Evolutionary conservation across 2,888 invertebrate genomes (phyloP).

Genomic region (Trissolcus brochymenae): DNA sequence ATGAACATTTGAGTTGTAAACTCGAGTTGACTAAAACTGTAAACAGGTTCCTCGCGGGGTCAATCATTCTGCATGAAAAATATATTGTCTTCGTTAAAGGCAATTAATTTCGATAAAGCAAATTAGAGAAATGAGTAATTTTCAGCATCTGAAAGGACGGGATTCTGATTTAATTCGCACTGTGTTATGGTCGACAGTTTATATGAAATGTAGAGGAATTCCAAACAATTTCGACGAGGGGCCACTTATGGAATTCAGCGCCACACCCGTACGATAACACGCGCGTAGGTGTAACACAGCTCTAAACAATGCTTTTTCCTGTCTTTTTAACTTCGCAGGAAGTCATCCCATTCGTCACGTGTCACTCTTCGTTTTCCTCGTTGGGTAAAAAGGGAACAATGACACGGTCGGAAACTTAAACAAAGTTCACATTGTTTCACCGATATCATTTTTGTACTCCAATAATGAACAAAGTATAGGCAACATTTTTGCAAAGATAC

Average conservation of each 20-base stretch:
- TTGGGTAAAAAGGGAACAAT: slow-evolving; percentile 40
- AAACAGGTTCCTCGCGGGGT: background rate
- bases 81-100: background rate
- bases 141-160: no score
- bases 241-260: slow-evolving; percentile 65
- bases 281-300: slow-evolving; percentile 56
- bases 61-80: background rate
- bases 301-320: slow-evolving; percentile 68
- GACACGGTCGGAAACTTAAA: slow-evolving; percentile 16
- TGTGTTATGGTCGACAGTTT: background rate
- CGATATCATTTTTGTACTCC: background rate
- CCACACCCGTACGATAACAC: slow-evolving; percentile 62
- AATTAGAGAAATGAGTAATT: background rate
- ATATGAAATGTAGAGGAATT: background rate
- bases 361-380: slow-evolving; percentile 44
- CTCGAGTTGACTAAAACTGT: background rate
- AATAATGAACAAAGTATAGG: background rate
- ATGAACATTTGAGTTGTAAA: no score
- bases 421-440: slow-evolving; percentile 3
- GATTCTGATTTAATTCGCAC: background rate
- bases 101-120: background rate
- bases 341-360: slow-evolving; percentile 55
- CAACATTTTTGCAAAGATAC: background rate
- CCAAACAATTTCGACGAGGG: slow-evolving; percentile 2
- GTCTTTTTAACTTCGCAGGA: slow-evolving; percentile 61